Evolutionary conservation across 2,797 vertebrate species (phyloP).

Genomic region (Sebastes hubbsi): DNA sequence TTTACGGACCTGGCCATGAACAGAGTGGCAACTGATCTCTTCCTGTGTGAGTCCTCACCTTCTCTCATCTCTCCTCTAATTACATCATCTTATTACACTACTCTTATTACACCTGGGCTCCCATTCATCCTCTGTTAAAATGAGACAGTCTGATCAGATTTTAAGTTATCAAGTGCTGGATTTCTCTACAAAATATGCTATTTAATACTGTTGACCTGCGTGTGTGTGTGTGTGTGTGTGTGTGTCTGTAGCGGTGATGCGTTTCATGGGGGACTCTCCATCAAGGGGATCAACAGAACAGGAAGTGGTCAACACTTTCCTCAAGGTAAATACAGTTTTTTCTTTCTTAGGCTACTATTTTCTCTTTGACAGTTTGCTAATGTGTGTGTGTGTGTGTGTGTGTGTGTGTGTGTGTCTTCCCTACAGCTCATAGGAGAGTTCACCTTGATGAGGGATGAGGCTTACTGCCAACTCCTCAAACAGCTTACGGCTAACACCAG

Average conservation of each 20-base stretch:
- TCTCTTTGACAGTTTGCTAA: background rate
- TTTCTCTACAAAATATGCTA: background rate
- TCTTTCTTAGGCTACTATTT: background rate
- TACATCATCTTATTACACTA: slow-evolving; percentile 7
- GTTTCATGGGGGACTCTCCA: slow-evolving; percentile 95
- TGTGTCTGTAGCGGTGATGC: slow-evolving; percentile 88
- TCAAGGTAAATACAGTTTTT: slow-evolving; percentile 86
- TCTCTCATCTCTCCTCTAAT: slow-evolving; percentile 19
- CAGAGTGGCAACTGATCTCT: slow-evolving; percentile 90
- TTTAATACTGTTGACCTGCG: background rate
- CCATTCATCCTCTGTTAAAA: background rate
- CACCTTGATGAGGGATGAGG: slow-evolving; percentile 92
- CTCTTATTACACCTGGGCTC: slow-evolving; percentile 1
- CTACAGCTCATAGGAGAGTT: slow-evolving; percentile 88
- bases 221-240: slow-evolving; percentile 17
- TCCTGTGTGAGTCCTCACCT: slow-evolving; percentile 84
- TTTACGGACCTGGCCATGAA: slow-evolving; percentile 88
- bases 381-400: background rate
- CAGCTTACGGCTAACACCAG: slow-evolving; percentile 95
- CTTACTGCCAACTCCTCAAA: slow-evolving; percentile 95
- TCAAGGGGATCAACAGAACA: slow-evolving; percentile 87
- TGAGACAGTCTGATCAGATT: background rate
- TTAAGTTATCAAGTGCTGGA: background rate
- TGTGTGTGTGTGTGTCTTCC: background rate
- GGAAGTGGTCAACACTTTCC: slow-evolving; percentile 85